A percentile compares a stretch with the other conserved stretches of the same genome.
phyloP scores from a whole-genome alignment of 2,888 invertebrate genomes.

The Nebria salina region DNA sequence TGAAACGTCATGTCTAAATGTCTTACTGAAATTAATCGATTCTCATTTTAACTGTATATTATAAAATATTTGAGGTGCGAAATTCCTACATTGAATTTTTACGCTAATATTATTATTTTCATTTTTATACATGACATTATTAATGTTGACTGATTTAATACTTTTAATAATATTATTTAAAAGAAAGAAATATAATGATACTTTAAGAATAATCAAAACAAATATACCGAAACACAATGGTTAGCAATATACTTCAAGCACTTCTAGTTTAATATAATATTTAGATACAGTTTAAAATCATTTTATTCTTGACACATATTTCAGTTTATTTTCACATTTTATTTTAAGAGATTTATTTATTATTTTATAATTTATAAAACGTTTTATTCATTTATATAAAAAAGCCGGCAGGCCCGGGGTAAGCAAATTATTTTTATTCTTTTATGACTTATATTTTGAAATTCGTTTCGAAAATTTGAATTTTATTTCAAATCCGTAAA shows the following conservation, averaged over 20 bases:
- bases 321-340: background rate
- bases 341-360: background rate
- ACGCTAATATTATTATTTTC: conserved; percentile 23
- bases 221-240: conserved; percentile 6
- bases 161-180: conserved; percentile 41
- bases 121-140: conserved; percentile 39
- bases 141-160: conserved; percentile 46
- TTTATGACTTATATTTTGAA: too few relatives aligned
- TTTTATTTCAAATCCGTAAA: too few relatives aligned
- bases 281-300: background rate
- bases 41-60: background rate
- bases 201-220: background rate
- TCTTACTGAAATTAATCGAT: background rate
- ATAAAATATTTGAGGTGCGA: conserved; percentile 18
- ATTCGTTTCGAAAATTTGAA: too few relatives aligned
- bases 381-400: conserved; percentile 18
- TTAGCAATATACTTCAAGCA: conserved; percentile 4
- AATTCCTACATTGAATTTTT: conserved; percentile 31
- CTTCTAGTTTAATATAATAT: background rate
- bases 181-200: conserved; percentile 15
- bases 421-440: background rate
- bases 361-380: background rate
- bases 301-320: background rate
- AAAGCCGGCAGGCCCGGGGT: conserved; percentile 40
- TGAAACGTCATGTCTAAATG: background rate